Conservation (phyloP, 2,888 invertebrate species). For the Danaus chrysippus region DNA sequence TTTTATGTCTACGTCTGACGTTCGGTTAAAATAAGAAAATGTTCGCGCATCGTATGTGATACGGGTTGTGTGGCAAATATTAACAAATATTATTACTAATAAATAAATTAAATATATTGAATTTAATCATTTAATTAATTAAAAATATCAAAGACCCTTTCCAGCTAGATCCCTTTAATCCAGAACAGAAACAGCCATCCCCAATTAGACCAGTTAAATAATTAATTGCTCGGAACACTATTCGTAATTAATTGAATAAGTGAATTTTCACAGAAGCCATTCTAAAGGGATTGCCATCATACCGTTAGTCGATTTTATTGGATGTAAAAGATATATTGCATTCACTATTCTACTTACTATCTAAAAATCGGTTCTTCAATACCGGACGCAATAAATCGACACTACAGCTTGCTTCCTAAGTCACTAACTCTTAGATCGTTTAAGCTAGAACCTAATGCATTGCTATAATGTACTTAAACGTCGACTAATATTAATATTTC, state of each 20-base stretch:
- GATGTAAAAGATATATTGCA: conserved; percentile 17
- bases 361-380: conserved; percentile 41
- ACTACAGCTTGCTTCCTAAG: conserved; percentile 34
- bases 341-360: conserved; percentile 19
- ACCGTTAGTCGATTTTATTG: not conserved
- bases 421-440: conserved; percentile 63
- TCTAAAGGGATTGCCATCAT: not conserved
- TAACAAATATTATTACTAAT: conserved; percentile 15
- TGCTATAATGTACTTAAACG: conserved; percentile 39
- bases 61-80: conserved; percentile 52
- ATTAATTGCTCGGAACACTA: conserved; percentile 6
- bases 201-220: conserved; percentile 1
- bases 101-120: not conserved
- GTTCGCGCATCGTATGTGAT: conserved; percentile 57
- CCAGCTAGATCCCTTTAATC: not conserved
- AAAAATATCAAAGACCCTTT: conserved; percentile 1
- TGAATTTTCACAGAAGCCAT: not conserved
- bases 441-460: conserved; percentile 51
- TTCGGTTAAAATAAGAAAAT: conserved; percentile 64
- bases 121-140: not conserved
- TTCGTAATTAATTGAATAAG: not conserved
- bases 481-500: conserved; percentile 5
- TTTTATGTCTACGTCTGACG: conserved; percentile 52
- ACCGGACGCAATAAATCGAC: conserved; percentile 54
- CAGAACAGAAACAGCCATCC: conserved; percentile 1